Evolutionary conservation across 2,888 invertebrate genomes (phyloP), one percentile per base, ranked within the genome.

Genomic region (Nephrotoma guestfalica): DNA sequence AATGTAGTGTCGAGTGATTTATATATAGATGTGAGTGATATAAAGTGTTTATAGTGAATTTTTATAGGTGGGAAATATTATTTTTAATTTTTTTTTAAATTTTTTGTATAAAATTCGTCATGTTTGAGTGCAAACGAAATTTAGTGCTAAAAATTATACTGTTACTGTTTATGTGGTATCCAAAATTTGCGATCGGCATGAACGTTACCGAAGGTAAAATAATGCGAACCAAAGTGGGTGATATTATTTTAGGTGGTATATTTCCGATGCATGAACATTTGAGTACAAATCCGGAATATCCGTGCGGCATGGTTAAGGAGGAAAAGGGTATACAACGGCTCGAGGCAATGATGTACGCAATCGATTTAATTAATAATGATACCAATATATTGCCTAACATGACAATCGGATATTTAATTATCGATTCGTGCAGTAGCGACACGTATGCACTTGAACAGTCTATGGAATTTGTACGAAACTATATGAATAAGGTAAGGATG

Each of bases 311-410:
- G 4, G 93, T 93, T 83, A 93, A 95, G 89, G 93, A 93, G 88
- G 94, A 94, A 89, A 94, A 95, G 88, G 95, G 95, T 15, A 93
- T 95, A 87, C 95, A 95, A 89, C 92, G 94, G 4, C 90, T 95
- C 87, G 95, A 95, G 89, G 95, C 95, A 2, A 93, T 95, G 93
- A 90, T 95, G 4, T 95, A 93, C 90, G 94, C 94, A 4, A 90
- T 95, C 42, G 93, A 94, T 88, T 93, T 93, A 88, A 94, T 95
- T 87, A 95, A 95, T 90, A 91, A 90, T 9, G 93, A 94, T 89
- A 89, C 90, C 4, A 90, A 92, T 86, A 89, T 95, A 7, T 90
- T 95, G 86, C 94, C 94, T 0, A 94, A 94, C 83, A 92, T 95
- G 86, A 93, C 92, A 13, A 91, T 95, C 43, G 94, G 94, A 0